Base-by-base conservation (phyloP, 2,113 vertebrate species). In the Rhadina sibilatrix region DNA sequence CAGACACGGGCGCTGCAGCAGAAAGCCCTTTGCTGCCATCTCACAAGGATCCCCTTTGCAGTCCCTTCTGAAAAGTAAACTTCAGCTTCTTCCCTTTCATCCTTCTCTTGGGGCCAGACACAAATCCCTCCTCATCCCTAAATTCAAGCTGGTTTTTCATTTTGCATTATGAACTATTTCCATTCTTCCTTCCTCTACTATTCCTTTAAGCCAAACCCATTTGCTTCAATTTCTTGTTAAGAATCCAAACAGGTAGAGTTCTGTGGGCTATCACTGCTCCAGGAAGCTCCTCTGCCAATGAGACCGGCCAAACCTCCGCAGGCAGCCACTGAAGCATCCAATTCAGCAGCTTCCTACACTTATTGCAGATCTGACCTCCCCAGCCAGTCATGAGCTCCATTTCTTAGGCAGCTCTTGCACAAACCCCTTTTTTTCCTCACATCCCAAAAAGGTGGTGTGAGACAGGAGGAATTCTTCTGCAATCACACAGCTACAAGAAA, bases 1-100 rank as follows among this genome's bases (percentile, higher is more conserved):
- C 12, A 82, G 69, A 78, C 11, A 14, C 0, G 0, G 0, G 0
- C 16, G 42, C 19, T 80, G 50, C 71, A 83, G 83, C 70, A 65
- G 33, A 42, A 68, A 57, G 13, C 21, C 24, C 47, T 35, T 11
- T 18, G 42, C 64, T 56, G 60, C 47, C 18, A 6, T 21, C 38
- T 54, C 70, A n/a, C 17, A 14, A 2, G 0, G 25, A 54, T 3
- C 4, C 31, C 31, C 56, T 75, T 7, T 46, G 47, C 57, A 59
- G 12, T 5, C n/a, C 46, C 50, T 64, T 72, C 68, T 44, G 23
- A 25, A 53, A 88, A 61, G 17, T 9, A 19, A 79, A 44, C n/a
- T 16, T 53, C 69, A n/a, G 40, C 28, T 61, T 76, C 47, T 10
- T 59, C 42, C 30, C 35, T 60, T 82, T 72, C 23, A 78, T 42